Evolutionary conservation across 2,113 vertebrate species (phyloP), one percentile per base, ranked within the genome.

Genomic region (Bothrops jararaca): DNA sequence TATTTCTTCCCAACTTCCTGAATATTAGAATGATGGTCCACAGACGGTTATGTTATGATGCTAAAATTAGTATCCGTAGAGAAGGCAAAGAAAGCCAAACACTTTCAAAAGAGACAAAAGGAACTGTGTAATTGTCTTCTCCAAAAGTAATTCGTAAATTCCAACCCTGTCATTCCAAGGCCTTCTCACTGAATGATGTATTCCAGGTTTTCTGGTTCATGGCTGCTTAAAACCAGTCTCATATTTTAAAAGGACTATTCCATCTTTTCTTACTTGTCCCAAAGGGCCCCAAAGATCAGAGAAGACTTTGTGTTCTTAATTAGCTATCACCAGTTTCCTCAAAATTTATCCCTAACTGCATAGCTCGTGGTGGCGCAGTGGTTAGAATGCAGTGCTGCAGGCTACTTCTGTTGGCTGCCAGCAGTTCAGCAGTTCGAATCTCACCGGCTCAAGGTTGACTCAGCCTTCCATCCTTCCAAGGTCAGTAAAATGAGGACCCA

Each of bases 31-130:
- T 50, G 20, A 58, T 58, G 89, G 57, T 86, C 42, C 7, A 20
- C 8, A 18, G 85, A 58, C 88, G 26, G 39, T 57, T 89, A 39
- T 52, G 58, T 90, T 22, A 9, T 85, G n/a, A 20, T 89, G 69
- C 52, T 92, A 85, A 92, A 89, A 80, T 92, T 58, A 85, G 92
- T 86, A 23, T 22, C 69, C 20, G 3, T 23, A 86, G 53, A 89
- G 29, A 34, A 89, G 42, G 74, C 92, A 60, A 2, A 58, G 88
- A 92, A 86, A 92, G 54, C 18, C 48, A 29, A 42, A 86, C 13
- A 9, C 42, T 89, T 92, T 89, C 88, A 85, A 92, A 85, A 85
- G 53, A 57, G 53, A 90, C 69, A 85, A 54, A 57, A 58, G 54
- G 54, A 92, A 52, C 54, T 86, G 53, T 85, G 34, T 85, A 58